Base-by-base conservation (phyloP, 2,113 vertebrate genomes). In the Zapus hudsonius region DNA sequence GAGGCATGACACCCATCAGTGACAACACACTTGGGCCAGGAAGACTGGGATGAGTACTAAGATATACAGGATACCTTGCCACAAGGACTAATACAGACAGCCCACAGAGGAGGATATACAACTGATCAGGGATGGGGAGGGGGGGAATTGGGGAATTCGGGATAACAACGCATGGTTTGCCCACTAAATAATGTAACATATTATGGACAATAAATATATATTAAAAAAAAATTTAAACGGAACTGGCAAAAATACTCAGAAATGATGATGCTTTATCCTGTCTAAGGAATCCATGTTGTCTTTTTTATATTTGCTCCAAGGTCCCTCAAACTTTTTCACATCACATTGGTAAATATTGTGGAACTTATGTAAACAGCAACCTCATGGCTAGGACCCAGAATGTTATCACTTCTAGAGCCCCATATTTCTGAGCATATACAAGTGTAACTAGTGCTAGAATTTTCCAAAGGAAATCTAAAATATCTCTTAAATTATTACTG, bases 401-500 rank as follows among this genome's bases (percentile, higher is more conserved):
- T 16, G 0, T 61, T 44, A 22, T 3, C 52, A 74, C 55, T 87
- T 93, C 82, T 95, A 84, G 91, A 92, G 74, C 74, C 33, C 75
- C 57, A 2, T 73, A 64, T 20, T 86, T 94, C 91, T 85, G 74
- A 67, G 83, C 10, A 78, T 52, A 80, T 36, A 29, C 52, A 12
- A 23, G 4, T 86, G 29, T 84, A 42, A 63, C 36, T 79, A 82
- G 52, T 66, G 38, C 20, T 92, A 90, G 78, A 87, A 93, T 97
- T 97, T 97, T 97, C 96, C 94, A 95, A 97, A 97, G 87, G 92
- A 96, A 96, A 97, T 95, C 95, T 52, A 97, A 87, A 97, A 94
- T 96, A 96, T 93, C 94, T 94, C 83, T 95, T 89, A 92, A 97
- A 97, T 97, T 96, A 97, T 97, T 95, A 92, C 92, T 92, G 88